Evolutionary conservation across 2,113 vertebrate species (phyloP).

Genomic region (Phyllopteryx taeniolatus): DNA sequence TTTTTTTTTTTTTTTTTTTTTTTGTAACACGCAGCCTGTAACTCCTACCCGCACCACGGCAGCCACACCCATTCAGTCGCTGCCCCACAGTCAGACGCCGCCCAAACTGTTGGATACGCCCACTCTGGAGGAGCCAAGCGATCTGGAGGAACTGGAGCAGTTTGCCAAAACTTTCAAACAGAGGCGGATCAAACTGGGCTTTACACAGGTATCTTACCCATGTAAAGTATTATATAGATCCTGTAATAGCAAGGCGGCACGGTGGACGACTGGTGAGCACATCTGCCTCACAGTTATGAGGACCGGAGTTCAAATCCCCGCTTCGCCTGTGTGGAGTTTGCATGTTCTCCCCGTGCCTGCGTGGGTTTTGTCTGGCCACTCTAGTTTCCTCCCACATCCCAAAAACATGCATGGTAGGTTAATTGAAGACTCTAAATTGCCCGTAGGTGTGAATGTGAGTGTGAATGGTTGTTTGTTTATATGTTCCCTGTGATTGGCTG

Average conservation of each 20-base stretch:
- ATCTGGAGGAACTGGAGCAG: slow-evolving; percentile 98
- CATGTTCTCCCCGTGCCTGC: too few species aligned
- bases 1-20: not conserved
- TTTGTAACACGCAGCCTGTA: slow-evolving; percentile 80
- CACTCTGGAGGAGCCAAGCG: slow-evolving; percentile 97
- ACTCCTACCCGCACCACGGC: slow-evolving; percentile 97
- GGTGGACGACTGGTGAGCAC: too few species aligned
- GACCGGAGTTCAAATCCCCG: too few species aligned
- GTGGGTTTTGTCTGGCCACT: too few species aligned
- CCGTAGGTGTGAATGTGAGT: too few species aligned
- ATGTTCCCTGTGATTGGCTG: too few species aligned
- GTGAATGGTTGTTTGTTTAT: too few species aligned
- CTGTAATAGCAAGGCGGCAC: not conserved
- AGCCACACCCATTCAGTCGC: slow-evolving; percentile 87
- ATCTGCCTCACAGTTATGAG: too few species aligned
- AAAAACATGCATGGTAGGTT: too few species aligned
- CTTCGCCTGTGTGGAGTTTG: too few species aligned
- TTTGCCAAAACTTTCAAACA: slow-evolving; percentile 99
- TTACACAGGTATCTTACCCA: slow-evolving; percentile 86
- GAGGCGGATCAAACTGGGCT: slow-evolving; percentile 98
- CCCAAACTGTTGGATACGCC: slow-evolving; percentile 97
- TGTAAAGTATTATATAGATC: not conserved
- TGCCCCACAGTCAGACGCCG: slow-evolving; percentile 94
- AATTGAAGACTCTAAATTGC: too few species aligned
- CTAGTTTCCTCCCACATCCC: too few species aligned